phyloP scores from a whole-genome alignment of 2,113 vertebrate species.

The Mus spicilegus region DNA sequence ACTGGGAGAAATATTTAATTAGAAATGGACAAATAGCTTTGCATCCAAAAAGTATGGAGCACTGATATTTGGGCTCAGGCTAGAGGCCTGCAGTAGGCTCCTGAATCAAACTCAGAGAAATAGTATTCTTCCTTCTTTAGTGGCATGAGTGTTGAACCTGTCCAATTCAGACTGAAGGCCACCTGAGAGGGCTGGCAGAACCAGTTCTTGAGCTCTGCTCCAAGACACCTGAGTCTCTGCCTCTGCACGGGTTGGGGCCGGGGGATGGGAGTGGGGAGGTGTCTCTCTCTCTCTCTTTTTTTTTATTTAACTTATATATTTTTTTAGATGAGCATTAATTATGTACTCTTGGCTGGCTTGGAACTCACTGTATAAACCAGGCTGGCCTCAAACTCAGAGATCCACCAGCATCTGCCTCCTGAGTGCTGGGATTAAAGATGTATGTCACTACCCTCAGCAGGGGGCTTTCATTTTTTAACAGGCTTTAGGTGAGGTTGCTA shows the following conservation, averaged over 20 bases:
- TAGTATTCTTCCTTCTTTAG: background rate
- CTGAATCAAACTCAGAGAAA: constrained; percentile 7
- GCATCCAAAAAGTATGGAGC: background rate
- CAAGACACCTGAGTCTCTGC: background rate
- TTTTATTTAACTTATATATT: background rate
- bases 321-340: background rate
- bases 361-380: background rate
- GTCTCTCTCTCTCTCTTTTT: too few relatives aligned
- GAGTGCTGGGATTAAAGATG: background rate
- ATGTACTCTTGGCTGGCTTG: background rate
- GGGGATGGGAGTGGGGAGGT: too few relatives aligned
- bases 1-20: background rate
- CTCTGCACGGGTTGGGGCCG: background rate
- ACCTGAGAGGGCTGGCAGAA: background rate
- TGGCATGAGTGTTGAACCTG: background rate
- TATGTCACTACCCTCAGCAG: background rate
- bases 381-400: background rate
- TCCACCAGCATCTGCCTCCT: background rate
- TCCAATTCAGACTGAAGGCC: background rate
- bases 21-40: background rate
- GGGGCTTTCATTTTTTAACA: background rate
- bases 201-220: background rate
- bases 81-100: background rate
- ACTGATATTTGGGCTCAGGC: background rate
- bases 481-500: background rate